Base-by-base conservation (phyloP, 2,888 invertebrate genomes). In the Himalopsyche anomala region DNA sequence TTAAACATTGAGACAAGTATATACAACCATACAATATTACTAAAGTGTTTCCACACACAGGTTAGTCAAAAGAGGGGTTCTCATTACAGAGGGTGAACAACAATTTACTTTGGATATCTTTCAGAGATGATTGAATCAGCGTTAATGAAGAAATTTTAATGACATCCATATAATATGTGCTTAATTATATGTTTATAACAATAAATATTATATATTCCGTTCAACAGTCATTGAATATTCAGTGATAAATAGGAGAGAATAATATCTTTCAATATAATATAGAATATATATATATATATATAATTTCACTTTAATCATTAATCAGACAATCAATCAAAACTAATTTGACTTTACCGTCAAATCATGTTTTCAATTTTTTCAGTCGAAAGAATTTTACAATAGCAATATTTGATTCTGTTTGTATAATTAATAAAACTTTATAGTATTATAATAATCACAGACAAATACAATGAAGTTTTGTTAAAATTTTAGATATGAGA, bases 361-460 rank as follows among this genome's bases (percentile, higher is more conserved):
- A 79, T 45, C 81, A 56, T 84, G 55, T 56, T 45, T 56, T 56
- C 56, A 80, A 45, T 54, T 81, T 74, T 84, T 81, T 87, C 84
- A 87, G 85, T 87, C 85, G 81, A 86, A 85, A 62, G 56, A 84
- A 83, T 79, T 79, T 51, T 15, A 69, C 80, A 79, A 85, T 79
- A 82, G 81, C 38, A 54, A 83, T 74, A 80, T 69, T 69, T 74
- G 38, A 36, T 84, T 84, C 80, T 74, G 74, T 28, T 40, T 69
- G n/a, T 82, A 45, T 45, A 74, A 17, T 83, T 55, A 55, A 54
- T 83, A 83, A 56, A 80, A 45, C 36, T 83, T 28, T 80, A 81
- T 28, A 81, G 51, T 74, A 28, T 84, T 56, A 80, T 79, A 82
- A 84, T 69, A 84, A 87, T 87, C 87, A 87, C 87, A 87, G 87